A percentile compares a stretch with the other conserved stretches of the same genome.
These are phyloP conservation scores for Orcinus orca DNA, from an alignment of 2,113 vertebrate genomes.

Conservation along the genomic window DNA sequence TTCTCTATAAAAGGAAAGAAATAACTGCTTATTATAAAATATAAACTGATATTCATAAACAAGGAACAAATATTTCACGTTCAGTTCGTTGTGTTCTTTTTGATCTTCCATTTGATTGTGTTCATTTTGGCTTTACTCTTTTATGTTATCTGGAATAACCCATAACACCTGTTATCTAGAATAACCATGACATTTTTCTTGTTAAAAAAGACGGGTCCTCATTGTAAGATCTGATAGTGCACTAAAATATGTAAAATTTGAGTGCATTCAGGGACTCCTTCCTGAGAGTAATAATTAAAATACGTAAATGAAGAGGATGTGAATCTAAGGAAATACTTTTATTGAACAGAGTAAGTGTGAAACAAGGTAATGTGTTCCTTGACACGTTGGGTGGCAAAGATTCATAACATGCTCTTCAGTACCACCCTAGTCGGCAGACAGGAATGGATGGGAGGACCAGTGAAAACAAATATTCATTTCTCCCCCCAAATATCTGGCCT, in stretches of 20 bases:
- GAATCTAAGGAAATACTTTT: not conserved
- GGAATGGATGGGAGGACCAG: not conserved
- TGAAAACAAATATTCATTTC: not conserved
- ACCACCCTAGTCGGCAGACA: not conserved
- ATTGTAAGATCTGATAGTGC: not conserved
- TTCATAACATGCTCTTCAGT: not conserved
- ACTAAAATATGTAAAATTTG: not conserved
- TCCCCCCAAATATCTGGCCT: not conserved
- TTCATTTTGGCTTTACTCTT: not conserved
- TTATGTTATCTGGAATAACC: not conserved
- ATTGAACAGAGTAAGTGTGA: not conserved
- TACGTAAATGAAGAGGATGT: not conserved
- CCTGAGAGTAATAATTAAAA: conserved; percentile 16
- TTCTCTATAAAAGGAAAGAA: not conserved
- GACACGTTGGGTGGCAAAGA: not conserved
- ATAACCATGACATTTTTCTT: not conserved
- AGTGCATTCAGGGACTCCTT: not conserved
- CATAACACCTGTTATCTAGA: not conserved
- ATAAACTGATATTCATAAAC: not conserved
- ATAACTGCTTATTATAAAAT: not conserved
- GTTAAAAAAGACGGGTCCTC: not conserved
- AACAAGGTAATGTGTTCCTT: not conserved
- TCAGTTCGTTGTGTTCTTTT: not conserved
- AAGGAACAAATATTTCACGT: not conserved
- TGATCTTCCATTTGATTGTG: not conserved